A percentile compares a stretch with the other conserved stretches of the same genome.
Conservation (phyloP, 1,140 invertebrate genomes). For the Drosophila insularis region DNA sequence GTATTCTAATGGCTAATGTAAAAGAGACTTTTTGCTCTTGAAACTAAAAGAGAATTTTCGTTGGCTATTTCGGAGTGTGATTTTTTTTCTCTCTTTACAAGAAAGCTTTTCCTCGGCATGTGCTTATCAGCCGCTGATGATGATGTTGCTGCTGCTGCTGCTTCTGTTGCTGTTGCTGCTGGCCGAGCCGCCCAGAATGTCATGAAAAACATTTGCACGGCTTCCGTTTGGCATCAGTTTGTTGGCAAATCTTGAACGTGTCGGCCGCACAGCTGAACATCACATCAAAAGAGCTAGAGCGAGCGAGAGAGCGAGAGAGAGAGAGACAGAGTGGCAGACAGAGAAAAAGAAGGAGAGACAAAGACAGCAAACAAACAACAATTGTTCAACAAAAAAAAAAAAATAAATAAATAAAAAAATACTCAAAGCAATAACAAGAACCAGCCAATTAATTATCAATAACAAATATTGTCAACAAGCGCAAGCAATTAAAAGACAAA, state of each 20-base stretch:
- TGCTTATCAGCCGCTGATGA: constrained; percentile 59
- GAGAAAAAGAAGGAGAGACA: constrained; percentile 3
- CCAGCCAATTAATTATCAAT: constrained; percentile 5
- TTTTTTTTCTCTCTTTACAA: background rate
- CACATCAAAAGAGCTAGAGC: background rate
- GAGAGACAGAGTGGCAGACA: background rate
- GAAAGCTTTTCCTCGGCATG: constrained; percentile 54
- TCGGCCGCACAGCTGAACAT: constrained; percentile 55
- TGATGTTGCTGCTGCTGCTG: constrained; percentile 29
- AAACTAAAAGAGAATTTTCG: constrained; percentile 23
- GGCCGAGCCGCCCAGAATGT: constrained; percentile 37
- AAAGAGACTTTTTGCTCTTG: background rate
- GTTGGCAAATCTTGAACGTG: constrained; percentile 77
- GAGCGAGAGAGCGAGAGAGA: background rate
- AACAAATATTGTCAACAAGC: constrained; percentile 10
- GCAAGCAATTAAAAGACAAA: constrained; percentile 24
- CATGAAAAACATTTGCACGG: constrained; percentile 75
- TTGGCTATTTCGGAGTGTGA: background rate
- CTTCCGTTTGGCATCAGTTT: constrained; percentile 78
- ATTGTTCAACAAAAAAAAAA: constrained; percentile 1
- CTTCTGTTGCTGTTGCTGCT: constrained; percentile 31
- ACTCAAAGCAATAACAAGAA: constrained; percentile 20
- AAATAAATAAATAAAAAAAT: background rate
- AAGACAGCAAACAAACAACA: background rate
- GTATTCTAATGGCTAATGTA: background rate